Evolutionary conservation across 2,113 vertebrate species (phyloP), one percentile per base, ranked within the genome.

Genomic region (Myocastor coypus): DNA sequence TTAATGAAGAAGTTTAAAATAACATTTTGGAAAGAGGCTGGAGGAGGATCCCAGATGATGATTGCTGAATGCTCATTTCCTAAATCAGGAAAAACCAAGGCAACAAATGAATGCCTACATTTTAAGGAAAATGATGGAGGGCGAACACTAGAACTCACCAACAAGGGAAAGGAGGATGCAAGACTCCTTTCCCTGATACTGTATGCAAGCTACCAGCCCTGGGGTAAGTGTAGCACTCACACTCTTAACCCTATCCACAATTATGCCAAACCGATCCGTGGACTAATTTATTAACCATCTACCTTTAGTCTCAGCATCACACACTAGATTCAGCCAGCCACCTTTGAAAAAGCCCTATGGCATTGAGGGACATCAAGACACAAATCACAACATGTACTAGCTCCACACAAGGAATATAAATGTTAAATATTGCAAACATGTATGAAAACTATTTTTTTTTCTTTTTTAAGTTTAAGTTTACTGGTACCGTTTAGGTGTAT

Each of bases 1-100:
- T 66, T 87, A 42, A 82, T 71, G 42, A 66, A 92, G 26, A 95
- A 77, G 37, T 71, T 92, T 88, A 84, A 75, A 87, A 77, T 3
- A 69, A 24, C 46, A 81, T 83, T 69, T 82, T 71, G 19, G 24
- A 59, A 82, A 68, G 46, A 61, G 26, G 50, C 12, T 34, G 26
- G 77, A 82, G 57, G n/a, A 83, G 22, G 57, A 40, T 17, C 22
- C 22, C 40, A 34, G 64, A 91, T 4, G 7, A 3, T 12, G 55
- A 34, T 37, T 3, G 16, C 28, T 80, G 30, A 46, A 9, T 9
- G 34, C 8, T 61, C 19, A 83, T 34, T 8, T 46, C 46, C 32
- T 61, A 22, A 28, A 64, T 12, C 17, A 30, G 57, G 26, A 82
- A 52, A 37, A 73, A 73, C 7, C 30, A 19, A n/a, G 40, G 24